Conservation (phyloP, 2,113 vertebrate genomes). For the Pomatorhinus ruficollis region DNA sequence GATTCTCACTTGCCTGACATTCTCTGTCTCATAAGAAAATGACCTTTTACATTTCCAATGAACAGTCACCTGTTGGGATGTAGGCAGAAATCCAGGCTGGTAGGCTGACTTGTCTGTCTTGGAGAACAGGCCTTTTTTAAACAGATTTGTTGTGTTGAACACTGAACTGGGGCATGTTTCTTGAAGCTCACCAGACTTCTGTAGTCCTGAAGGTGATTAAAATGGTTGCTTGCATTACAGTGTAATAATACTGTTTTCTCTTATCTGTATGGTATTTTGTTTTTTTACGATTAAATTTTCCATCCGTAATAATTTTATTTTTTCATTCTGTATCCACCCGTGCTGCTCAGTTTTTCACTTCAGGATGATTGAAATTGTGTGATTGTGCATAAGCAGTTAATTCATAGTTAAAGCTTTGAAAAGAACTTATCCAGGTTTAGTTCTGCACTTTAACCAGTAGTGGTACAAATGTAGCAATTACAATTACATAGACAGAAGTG, state of each 20-base stretch:
- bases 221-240: background rate
- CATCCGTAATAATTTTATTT: background rate
- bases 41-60: background rate
- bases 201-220: background rate
- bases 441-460: background rate
- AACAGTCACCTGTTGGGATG: background rate
- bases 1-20: background rate
- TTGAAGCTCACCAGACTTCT: background rate
- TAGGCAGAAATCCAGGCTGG: background rate
- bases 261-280: background rate
- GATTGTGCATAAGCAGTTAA: background rate
- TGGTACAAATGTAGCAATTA: slow-evolving; percentile 2
- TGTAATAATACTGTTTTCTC: background rate
- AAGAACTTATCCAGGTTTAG: background rate
- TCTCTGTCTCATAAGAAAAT: background rate
- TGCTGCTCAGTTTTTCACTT: background rate
- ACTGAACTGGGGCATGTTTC: background rate
- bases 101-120: accelerated
- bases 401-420: background rate
- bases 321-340: background rate
- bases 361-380: background rate
- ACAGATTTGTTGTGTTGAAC: background rate
- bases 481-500: background rate
- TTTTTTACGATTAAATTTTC: background rate
- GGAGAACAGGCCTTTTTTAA: background rate